A percentile compares a stretch with the other conserved stretches of the same genome.
phyloP scores from a whole-genome alignment of 2,797 vertebrate genomes.

The Crocidura indochinensis region DNA sequence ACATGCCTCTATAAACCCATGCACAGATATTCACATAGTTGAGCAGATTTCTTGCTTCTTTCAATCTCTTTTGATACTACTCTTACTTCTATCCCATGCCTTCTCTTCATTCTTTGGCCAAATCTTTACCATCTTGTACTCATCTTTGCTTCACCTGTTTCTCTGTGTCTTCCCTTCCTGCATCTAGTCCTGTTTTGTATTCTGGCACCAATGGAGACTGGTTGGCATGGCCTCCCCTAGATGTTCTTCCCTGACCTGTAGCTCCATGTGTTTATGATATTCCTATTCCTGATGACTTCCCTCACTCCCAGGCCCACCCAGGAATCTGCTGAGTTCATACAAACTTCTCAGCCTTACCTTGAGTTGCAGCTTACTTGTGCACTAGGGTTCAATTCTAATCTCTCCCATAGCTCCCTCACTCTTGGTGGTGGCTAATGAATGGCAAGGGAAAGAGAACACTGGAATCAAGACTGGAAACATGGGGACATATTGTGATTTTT shows the following conservation, averaged over 20 bases:
- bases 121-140: neutral
- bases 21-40: neutral
- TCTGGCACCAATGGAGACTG: neutral
- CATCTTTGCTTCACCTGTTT: neutral
- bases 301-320: neutral
- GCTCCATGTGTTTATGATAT: neutral
- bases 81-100: neutral
- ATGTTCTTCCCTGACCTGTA: neutral
- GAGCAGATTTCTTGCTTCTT: neutral
- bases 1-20: neutral
- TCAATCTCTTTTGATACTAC: neutral
- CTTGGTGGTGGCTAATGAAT: slow-evolving; percentile 5
- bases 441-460: neutral
- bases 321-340: neutral
- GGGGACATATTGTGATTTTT: slow-evolving; percentile 7
- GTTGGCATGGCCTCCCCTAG: neutral
- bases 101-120: neutral
- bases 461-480: slow-evolving; percentile 25
- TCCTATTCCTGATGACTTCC: neutral
- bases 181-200: neutral
- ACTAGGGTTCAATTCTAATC: neutral
- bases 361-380: neutral
- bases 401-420: neutral
- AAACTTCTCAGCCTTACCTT: neutral
- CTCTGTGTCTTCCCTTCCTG: neutral